phyloP scores from a whole-genome alignment of 2,113 vertebrate species.

The Sceloporus tristichus region DNA sequence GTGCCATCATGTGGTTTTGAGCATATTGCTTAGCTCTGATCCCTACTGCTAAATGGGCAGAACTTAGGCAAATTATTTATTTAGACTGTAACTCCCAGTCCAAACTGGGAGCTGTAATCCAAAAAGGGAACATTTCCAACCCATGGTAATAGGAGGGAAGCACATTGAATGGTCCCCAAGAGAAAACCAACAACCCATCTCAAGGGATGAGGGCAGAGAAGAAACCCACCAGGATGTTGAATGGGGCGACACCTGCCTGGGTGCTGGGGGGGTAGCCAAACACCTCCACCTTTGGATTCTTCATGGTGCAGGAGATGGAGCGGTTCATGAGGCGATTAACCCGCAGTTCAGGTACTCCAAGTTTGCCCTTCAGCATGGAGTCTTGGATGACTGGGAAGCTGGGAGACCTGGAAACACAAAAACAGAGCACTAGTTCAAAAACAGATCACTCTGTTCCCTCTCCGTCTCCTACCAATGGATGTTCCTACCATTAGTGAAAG shows the following conservation, averaged over 20 bases:
- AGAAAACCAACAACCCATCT: conserved; percentile 57
- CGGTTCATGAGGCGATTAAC: conserved; percentile 97
- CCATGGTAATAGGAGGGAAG: background rate
- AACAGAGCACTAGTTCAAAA: background rate
- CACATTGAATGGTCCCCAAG: background rate
- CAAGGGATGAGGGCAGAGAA: conserved; percentile 74
- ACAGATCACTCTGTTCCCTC: too few relatives aligned
- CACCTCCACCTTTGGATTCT: conserved; percentile 96
- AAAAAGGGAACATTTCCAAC: too few relatives aligned
- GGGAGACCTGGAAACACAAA: conserved; percentile 84
- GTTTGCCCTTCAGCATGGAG: conserved; percentile 93
- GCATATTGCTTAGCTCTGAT: too few relatives aligned
- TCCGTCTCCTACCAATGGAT: background rate
- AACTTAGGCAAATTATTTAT: too few relatives aligned
- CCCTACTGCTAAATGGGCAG: too few relatives aligned
- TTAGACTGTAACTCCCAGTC: too few relatives aligned
- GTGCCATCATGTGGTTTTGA: too few relatives aligned
- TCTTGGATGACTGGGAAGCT: conserved; percentile 98
- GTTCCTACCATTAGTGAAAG: background rate
- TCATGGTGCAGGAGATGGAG: conserved; percentile 95
- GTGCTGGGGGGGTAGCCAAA: conserved; percentile 93
- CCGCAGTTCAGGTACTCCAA: conserved; percentile 92
- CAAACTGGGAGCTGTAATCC: too few relatives aligned
- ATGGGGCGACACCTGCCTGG: conserved; percentile 89
- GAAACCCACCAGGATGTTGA: conserved; percentile 82